Conservation (phyloP, 2,888 invertebrate species). For the Cataglyphis rosenhaueri region DNA sequence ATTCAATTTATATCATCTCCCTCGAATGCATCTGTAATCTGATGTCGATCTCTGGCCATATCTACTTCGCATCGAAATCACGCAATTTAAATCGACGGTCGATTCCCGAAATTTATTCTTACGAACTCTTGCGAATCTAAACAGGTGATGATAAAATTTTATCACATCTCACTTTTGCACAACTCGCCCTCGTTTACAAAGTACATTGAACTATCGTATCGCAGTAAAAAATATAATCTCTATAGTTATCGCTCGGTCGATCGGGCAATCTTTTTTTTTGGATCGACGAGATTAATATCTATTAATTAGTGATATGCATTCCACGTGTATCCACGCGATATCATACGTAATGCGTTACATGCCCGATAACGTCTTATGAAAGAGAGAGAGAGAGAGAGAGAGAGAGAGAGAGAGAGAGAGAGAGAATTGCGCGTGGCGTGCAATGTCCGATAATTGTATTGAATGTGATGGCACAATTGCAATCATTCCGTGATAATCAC, state of each 20-base stretch:
- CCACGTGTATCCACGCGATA: constrained; percentile 8
- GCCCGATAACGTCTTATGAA: constrained; percentile 15
- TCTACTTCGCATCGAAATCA: background rate
- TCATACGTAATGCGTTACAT: background rate
- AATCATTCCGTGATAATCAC: constrained; percentile 17
- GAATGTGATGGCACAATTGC: constrained; percentile 5
- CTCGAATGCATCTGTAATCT: background rate
- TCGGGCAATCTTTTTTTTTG: background rate
- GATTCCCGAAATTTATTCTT: background rate
- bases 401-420: too few species aligned
- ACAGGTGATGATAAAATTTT: background rate
- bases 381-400: too few species aligned
- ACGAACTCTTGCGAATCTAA: background rate
- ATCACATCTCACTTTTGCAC: background rate
- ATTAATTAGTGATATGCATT: constrained; percentile 18
- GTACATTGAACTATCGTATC: constrained; percentile 15
- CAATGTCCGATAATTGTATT: constrained; percentile 47
- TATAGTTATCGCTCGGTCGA: background rate
- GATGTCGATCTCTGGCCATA: background rate
- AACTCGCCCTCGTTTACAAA: background rate
- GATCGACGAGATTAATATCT: background rate
- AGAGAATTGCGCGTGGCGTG: constrained; percentile 27
- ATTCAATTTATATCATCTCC: background rate
- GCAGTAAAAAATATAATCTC: background rate
- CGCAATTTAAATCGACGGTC: background rate